Evolutionary conservation across 2,888 invertebrate species (phyloP), one percentile per base, ranked within the genome.

Genomic region (Sinodicranocentrus sp.): DNA sequence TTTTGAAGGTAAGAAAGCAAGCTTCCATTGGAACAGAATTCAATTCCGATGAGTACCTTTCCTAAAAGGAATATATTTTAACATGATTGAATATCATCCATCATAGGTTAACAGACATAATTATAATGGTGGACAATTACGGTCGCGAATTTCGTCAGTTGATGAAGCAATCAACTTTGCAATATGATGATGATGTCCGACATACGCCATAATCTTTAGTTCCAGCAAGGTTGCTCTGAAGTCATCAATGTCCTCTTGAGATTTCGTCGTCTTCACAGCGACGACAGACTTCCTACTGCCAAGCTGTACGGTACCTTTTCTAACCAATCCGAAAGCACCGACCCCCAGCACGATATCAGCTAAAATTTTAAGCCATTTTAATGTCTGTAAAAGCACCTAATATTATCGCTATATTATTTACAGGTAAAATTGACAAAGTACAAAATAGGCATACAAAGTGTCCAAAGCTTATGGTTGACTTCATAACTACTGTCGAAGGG

Each of bases 1-100:
- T 85, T 85, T 52, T 79, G 85, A 15, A 85, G 39, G 26, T 82
- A 85, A 0, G 76, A 15, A 15, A 68, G 70, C 3, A 85, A 71
- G 39, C 61, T 77, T 23, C 85, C 85, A 33, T 85, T 82, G 1
- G 85, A 59, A 57, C 85, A 85, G 25, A 63, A 71, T 23, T 85
- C 85, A 5, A 82, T 71, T 10, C 82, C 85, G 17, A 85, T 78
- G 1, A 68, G 61, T 10, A 85, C 72, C n/a, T 70, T 82, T 13
- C 85, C 82, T 85, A 54, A 26, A 43, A 63, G 5, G 28, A 54
- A 65, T 65, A 52, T 5, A 61, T 61, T 21, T 59, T 17, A 39
- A 39, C 5, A 39, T 13, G 39, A 8, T 39, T 39, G 39, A 5
- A 39, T 39, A n/a, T 13, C 39, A 39, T 13, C 39, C 5, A 39